A percentile compares a stretch with the other conserved stretches of the same genome.
phyloP scores from a whole-genome alignment of 1,140 invertebrate genomes.

The Melitaea cinxia region DNA sequence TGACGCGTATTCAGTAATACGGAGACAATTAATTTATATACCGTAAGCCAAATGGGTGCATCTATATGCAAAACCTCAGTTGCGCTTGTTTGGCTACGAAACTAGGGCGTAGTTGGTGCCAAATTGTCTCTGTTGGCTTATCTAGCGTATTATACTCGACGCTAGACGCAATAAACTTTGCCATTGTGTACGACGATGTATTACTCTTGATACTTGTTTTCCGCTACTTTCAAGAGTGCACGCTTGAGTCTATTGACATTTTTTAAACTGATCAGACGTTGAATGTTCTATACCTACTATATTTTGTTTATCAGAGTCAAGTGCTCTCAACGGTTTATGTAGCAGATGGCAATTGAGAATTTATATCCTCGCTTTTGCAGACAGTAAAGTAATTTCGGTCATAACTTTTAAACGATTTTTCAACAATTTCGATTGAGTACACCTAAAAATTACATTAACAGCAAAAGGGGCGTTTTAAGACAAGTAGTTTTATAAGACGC shows the following conservation, averaged over 20 bases:
- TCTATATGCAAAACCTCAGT: conserved; percentile 78
- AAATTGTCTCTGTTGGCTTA: conserved; percentile 79
- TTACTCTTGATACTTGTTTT: conserved; percentile 45
- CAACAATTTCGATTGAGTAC: neutral
- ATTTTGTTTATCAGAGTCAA: conserved; percentile 4
- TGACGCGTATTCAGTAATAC: conserved; percentile 61
- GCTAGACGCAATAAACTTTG: conserved; percentile 71
- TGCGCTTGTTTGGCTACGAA: conserved; percentile 70
- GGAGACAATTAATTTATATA: conserved; percentile 76
- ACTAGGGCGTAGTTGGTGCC: conserved; percentile 74
- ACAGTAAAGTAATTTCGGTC: neutral
- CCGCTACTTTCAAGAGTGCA: conserved; percentile 27
- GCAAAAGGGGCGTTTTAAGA: neutral
- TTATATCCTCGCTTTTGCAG: neutral
- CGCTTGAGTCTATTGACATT: conserved; percentile 28
- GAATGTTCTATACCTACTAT: conserved; percentile 5
- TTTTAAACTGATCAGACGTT: conserved; percentile 20
- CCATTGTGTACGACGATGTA: conserved; percentile 62
- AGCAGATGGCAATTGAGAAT: conserved; percentile 1
- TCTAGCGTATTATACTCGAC: conserved; percentile 70
- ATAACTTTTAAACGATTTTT: conserved; percentile 3
- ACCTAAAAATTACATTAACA: neutral
- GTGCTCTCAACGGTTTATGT: conserved; percentile 3
- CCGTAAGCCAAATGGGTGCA: conserved; percentile 74
- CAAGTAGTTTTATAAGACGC: neutral